Percentiles rank a stretch among this genome's conserved stretches.
Evolutionary conservation across 92 coral and sea anemone species (phyloP).

Genomic region (Siderastrea siderea): DNA sequence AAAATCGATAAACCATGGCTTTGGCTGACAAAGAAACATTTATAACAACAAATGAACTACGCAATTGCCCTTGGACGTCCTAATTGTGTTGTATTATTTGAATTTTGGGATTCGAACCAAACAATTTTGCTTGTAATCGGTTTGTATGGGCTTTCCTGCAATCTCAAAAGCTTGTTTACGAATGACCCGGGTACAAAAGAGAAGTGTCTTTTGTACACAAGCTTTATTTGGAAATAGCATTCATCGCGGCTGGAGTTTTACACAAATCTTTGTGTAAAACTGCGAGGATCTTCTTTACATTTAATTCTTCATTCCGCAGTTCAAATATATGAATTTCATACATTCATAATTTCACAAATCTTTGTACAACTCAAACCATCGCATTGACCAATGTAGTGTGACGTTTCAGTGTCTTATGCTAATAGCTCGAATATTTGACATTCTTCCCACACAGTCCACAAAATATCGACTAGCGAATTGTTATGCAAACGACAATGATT

Average conservation of each 20-base stretch:
- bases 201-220: neutral
- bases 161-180: conserved; percentile 31
- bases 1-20: neutral
- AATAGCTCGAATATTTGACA: conserved; percentile 28
- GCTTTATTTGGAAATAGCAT: neutral
- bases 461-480: conserved; percentile 23
- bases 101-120: conserved; percentile 1
- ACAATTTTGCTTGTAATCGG: conserved; percentile 22
- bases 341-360: too few species aligned
- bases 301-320: too few species aligned
- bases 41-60: neutral
- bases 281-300: too few species aligned
- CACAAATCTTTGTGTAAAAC: neutral
- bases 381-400: conserved; percentile 25
- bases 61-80: conserved; percentile 2
- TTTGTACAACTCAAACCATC: neutral
- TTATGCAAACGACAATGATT: conserved; percentile 39
- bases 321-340: too few species aligned
- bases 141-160: neutral
- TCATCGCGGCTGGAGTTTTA: neutral
- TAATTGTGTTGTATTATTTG: neutral
- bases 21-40: neutral
- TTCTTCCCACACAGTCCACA: conserved; percentile 9
- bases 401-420: conserved; percentile 33
- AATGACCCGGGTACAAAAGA: conserved; percentile 15